phyloP scores from a whole-genome alignment of 2,888 invertebrate genomes.

The Troides helena region DNA sequence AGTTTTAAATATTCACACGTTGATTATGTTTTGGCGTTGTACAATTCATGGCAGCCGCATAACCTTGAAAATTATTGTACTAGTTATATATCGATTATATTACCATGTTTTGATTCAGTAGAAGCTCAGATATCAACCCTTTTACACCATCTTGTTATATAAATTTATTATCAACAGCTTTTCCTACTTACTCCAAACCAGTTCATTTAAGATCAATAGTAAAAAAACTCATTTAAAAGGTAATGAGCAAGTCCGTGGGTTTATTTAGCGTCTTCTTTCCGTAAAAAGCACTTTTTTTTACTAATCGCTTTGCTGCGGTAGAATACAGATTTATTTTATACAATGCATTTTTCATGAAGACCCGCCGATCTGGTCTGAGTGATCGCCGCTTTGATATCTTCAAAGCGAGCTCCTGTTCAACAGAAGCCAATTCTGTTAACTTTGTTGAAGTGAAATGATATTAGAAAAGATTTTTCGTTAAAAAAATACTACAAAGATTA shows the following conservation, averaged over 20 bases:
- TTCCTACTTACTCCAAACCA: background rate
- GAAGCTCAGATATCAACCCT: background rate
- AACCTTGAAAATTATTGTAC: no score
- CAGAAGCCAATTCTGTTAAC: conserved; percentile 21
- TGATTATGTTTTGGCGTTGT: no score
- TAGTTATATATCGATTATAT: background rate
- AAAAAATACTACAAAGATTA: background rate
- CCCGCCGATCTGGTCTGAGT: conserved; percentile 21
- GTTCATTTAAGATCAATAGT: conserved; percentile 9
- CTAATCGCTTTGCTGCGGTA: conserved; percentile 27
- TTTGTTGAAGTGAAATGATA: conserved; percentile 1
- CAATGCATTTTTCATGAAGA: conserved; percentile 31
- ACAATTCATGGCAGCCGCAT: no score
- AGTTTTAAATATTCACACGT: no score
- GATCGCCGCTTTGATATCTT: conserved; percentile 25
- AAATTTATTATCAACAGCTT: background rate
- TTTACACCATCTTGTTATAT: background rate
- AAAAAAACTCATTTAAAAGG: conserved; percentile 19
- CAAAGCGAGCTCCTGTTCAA: conserved; percentile 18
- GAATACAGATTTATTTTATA: conserved; percentile 31
- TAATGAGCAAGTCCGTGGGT: background rate
- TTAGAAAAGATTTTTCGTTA: background rate
- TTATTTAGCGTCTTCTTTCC: conserved; percentile 20
- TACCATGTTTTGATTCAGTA: background rate
- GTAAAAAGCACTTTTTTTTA: conserved; percentile 17